Evolutionary conservation across 1,140 invertebrate species (phyloP), one percentile per base, ranked within the genome.

Genomic region (Penaeus vannamei): DNA sequence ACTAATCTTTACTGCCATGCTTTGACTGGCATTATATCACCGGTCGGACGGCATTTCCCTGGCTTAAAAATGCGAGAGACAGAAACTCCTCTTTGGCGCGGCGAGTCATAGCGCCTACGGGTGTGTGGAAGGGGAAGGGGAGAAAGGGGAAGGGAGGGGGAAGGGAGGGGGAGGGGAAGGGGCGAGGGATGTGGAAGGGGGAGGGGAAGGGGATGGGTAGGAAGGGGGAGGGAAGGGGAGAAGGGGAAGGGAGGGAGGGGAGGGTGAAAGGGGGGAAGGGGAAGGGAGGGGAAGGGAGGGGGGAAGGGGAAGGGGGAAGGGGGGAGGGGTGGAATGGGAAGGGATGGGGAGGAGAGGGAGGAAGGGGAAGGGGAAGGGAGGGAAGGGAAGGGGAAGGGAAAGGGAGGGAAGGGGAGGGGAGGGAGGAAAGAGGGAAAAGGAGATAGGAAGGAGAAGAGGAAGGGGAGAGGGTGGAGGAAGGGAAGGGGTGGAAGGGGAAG

Each of bases 121-220:
- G 59, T 36, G 59, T 4, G 60, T 22, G 82, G 59, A 42, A 29
- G 36, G 82, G 36, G 59, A 84, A 29, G 64, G 82, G 36, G 60
- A 64, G 82, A 64, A 61, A 29, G 82, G 64, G 82, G 64, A 61
- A 26, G 82, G 64, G 61, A 42, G 82, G 66, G 32, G 61, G 82
- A 46, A 61, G 2, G 60, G 36, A 32, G 22, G 60, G 36, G 60
- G 22, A 61, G 26, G 82, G 12, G 26, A 64, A 26, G 23, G 60
- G 64, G 60, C 14, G 61, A 29, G n/a, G 32, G 10, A 66, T 17
- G 42, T 0, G 12, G 1, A 79, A 1, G 77, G 19, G 26, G 42
- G 3, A 10, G 76, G 20, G 42, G 8, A 0, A 14, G 26, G 29
- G 42, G 14, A n/a, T 22, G 23, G 42, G 26, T 46, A 2, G 77